Percentiles rank a stretch among this genome's conserved stretches.
phyloP scores from a whole-genome alignment of 2,888 invertebrate genomes.

The Platynereis dumerilii region DNA sequence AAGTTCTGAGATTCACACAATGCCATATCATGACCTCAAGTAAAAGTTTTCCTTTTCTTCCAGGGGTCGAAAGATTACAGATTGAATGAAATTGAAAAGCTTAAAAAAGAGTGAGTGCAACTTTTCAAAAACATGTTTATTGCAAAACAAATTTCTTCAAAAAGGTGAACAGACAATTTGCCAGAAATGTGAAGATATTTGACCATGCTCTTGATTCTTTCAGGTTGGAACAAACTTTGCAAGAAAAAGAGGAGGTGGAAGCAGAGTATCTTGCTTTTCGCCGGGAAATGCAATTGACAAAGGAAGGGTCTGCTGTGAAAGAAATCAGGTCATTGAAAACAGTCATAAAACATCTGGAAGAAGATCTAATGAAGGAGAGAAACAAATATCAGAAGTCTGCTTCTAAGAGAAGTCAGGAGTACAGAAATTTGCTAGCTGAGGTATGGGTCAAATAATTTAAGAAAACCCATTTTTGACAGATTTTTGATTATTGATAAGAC shows the following conservation, averaged over 20 bases:
- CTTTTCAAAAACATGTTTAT: conserved; percentile 7
- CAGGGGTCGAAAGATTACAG: conserved; percentile 50
- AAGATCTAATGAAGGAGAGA: conserved; percentile 59
- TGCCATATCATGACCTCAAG: neutral
- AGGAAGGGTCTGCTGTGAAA: conserved; percentile 49
- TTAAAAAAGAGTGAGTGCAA: conserved; percentile 54
- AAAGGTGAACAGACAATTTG: too few relatives aligned
- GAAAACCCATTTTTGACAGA: too few relatives aligned
- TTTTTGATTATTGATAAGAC: too few relatives aligned
- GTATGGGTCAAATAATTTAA: conserved; percentile 35
- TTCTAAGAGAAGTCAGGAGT: conserved; percentile 54
- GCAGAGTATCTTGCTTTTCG: conserved; percentile 50
- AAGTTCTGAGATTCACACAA: neutral
- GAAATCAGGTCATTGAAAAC: conserved; percentile 55
- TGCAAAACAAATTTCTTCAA: too few relatives aligned
- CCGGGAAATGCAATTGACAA: conserved; percentile 48
- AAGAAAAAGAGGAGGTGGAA: conserved; percentile 58
- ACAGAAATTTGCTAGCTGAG: conserved; percentile 54
- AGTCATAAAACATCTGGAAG: conserved; percentile 56
- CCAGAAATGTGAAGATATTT: too few relatives aligned
- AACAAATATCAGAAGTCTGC: conserved; percentile 51
- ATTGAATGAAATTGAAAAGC: conserved; percentile 50
- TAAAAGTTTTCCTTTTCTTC: conserved; percentile 25
- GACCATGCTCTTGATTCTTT: conserved; percentile 10
- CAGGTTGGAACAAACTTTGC: conserved; percentile 44